Conservation (phyloP, 2,888 invertebrate genomes). For the Pemphredon lugubris region DNA sequence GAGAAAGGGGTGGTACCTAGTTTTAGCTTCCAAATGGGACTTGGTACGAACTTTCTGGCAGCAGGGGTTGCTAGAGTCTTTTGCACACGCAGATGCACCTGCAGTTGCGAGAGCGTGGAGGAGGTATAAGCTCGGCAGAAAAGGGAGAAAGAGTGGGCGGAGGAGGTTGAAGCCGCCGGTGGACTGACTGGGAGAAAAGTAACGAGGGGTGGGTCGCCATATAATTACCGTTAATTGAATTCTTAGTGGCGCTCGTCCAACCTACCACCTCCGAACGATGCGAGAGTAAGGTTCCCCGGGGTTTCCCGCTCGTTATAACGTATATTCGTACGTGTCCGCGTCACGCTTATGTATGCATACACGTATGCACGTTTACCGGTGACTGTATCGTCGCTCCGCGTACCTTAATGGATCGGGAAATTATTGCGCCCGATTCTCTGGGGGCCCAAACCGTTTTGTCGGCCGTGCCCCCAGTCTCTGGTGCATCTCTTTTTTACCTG, state of each 20-base stretch:
- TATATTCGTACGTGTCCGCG: too few species aligned
- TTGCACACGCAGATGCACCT: constrained; percentile 58
- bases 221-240: constrained; percentile 79
- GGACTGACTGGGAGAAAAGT: constrained; percentile 55
- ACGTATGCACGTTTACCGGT: constrained; percentile 18
- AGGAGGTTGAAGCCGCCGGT: constrained; percentile 20
- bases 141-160: constrained; percentile 26
- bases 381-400: constrained; percentile 13
- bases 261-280: constrained; percentile 52
- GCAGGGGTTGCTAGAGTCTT: constrained; percentile 34
- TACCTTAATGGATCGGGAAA: constrained; percentile 64
- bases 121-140: constrained; percentile 29
- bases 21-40: constrained; percentile 74
- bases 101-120: constrained; percentile 33
- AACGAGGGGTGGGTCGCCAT: constrained; percentile 66
- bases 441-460: constrained; percentile 51
- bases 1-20: constrained; percentile 25
- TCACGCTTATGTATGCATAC: constrained; percentile 10
- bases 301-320: constrained; percentile 52
- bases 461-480: constrained; percentile 25
- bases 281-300: constrained; percentile 34
- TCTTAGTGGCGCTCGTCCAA: constrained; percentile 75
- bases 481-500: constrained; percentile 41
- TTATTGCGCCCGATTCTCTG: constrained; percentile 53
- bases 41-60: constrained; percentile 78